Evolutionary conservation across 1,140 invertebrate genomes (phyloP).

Genomic region (Drosophila sp.): DNA sequence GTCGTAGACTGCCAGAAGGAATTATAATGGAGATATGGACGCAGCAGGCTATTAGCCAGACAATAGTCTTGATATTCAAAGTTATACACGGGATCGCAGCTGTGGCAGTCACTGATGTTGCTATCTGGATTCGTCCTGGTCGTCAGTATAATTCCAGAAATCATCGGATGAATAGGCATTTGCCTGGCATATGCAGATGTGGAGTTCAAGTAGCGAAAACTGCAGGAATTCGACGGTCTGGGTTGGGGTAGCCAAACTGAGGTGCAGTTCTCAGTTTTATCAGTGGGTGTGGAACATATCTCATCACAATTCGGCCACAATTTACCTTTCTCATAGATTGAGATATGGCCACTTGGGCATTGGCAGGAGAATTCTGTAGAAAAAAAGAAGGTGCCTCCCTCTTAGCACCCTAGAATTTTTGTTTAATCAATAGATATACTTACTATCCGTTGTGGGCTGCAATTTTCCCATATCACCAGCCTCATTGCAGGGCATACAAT

Average conservation of each 20-base stretch:
- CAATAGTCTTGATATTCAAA: slow-evolving; percentile 74
- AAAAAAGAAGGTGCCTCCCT: not conserved
- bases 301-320: slow-evolving; percentile 63
- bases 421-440: slow-evolving; percentile 79
- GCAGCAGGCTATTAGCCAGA: slow-evolving; percentile 66
- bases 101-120: slow-evolving; percentile 52
- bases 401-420: slow-evolving; percentile 27
- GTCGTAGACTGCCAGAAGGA: slow-evolving; percentile 63
- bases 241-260: slow-evolving; percentile 24
- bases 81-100: slow-evolving; percentile 64
- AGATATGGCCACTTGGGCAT: slow-evolving; percentile 50
- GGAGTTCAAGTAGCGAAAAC: slow-evolving; percentile 47
- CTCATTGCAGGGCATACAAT: slow-evolving; percentile 64
- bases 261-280: slow-evolving; percentile 42
- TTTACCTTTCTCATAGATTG: slow-evolving; percentile 60
- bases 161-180: slow-evolving; percentile 28
- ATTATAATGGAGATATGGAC: slow-evolving; percentile 75
- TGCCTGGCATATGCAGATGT: slow-evolving; percentile 38
- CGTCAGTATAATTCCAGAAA: slow-evolving; percentile 44
- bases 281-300: slow-evolving; percentile 36
- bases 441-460: slow-evolving; percentile 67
- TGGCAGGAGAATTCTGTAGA: slow-evolving; percentile 59
- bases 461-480: slow-evolving; percentile 48
- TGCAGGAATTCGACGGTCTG: slow-evolving; percentile 24
- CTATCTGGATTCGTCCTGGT: slow-evolving; percentile 35